phyloP scores from a whole-genome alignment of 1,140 invertebrate species.

The Trigoniulus corallinus region DNA sequence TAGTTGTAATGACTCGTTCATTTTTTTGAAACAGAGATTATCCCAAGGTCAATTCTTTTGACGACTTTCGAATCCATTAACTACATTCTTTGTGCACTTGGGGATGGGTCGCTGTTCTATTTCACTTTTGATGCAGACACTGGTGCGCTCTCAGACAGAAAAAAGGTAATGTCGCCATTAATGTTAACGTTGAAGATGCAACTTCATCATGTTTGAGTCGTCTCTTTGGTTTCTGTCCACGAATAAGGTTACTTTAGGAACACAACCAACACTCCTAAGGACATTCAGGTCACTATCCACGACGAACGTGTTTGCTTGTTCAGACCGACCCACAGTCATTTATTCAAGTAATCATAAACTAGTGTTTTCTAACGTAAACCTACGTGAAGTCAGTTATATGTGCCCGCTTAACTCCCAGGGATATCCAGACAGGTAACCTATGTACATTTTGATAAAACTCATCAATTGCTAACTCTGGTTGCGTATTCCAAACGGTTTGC shows the following conservation, averaged over 20 bases:
- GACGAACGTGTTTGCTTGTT: constrained; percentile 96
- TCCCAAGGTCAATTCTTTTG: constrained; percentile 86
- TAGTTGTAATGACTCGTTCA: constrained; percentile 1
- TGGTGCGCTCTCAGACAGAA: constrained; percentile 59
- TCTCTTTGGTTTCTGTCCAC: background rate
- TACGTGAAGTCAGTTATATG: constrained; percentile 97
- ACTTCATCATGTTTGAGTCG: background rate
- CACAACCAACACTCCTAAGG: constrained; percentile 83
- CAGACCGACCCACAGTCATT: constrained; percentile 93
- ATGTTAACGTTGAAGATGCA: too few species aligned
- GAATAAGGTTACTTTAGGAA: constrained; percentile 66
- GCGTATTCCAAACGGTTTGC: too few species aligned
- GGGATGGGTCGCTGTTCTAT: constrained; percentile 96
- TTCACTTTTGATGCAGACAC: constrained; percentile 61
- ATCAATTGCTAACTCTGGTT: background rate
- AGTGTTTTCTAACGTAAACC: constrained; percentile 97
- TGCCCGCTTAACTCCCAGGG: constrained; percentile 88
- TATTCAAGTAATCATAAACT: constrained; percentile 98
- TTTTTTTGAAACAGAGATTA: constrained; percentile 53
- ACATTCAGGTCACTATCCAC: constrained; percentile 83
- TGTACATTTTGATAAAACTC: constrained; percentile 1
- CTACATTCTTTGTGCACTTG: constrained; percentile 81
- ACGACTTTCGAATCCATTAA: constrained; percentile 82
- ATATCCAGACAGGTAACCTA: constrained; percentile 65
- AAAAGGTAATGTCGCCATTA: constrained; percentile 58